These are phyloP conservation scores for Xenentodon cancila DNA, from an alignment of 2,797 vertebrate species.

Conservation along the genomic window DNA sequence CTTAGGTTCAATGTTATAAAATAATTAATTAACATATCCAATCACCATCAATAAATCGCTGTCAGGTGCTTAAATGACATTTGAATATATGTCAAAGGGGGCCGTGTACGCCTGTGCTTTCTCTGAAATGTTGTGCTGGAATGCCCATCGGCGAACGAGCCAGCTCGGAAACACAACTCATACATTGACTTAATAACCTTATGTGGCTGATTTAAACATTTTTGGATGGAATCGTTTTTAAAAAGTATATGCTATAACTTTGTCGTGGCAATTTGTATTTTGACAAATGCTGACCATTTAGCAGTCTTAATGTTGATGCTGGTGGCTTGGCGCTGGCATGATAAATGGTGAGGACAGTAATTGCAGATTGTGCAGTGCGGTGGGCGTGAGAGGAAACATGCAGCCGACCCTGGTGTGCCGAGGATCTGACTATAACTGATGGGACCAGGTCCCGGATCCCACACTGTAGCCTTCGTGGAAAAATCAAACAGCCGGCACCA, in stretches of 20 bases:
- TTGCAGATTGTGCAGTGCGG: conserved; percentile 35
- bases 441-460: conserved; percentile 40
- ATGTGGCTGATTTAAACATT: no score
- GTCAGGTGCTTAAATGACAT: no score
- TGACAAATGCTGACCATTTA: conserved; percentile 40
- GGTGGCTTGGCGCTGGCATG: conserved; percentile 20
- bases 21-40: no score
- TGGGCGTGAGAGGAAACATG: conserved; percentile 55
- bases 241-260: conserved; percentile 3
- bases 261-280: conserved; percentile 32
- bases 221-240: no score
- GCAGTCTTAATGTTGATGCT: conserved; percentile 31
- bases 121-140: no score
- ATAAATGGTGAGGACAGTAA: conserved; percentile 49
- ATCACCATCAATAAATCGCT: no score
- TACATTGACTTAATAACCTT: no score
- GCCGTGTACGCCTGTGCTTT: no score
- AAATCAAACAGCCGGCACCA: conserved; percentile 46
- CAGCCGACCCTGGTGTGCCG: conserved; percentile 56
- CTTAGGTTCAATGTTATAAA: no score
- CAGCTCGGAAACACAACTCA: no score
- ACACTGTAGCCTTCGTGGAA: conserved; percentile 11
- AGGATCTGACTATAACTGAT: conserved; percentile 63
- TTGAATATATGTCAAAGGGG: no score
- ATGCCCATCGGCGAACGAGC: no score